Base-by-base conservation (phyloP, 2,888 invertebrate species). In the Eurytoma adleriae region DNA sequence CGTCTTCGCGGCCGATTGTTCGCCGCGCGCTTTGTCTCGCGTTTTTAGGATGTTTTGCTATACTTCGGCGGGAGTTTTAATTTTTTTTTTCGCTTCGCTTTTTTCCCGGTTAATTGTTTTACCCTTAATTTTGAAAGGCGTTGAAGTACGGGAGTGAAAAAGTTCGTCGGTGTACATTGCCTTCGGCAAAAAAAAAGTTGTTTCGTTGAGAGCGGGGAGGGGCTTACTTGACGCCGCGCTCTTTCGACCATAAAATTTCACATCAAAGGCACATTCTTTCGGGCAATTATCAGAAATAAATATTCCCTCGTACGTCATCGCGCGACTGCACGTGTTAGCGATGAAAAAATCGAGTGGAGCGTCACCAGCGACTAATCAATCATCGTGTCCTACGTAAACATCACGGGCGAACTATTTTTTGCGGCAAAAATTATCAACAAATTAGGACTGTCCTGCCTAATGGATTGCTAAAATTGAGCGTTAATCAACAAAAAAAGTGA, bases 271-370 rank as follows among this genome's bases (percentile, higher is more conserved):
- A 56, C 20, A 14, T 54, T 16, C 66, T 73, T 73, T 2, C 18
- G 12, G 24, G 13, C 40, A 73, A 73, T 73, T 73, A 56, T 66
- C 40, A 56, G 40, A 56, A 30, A 54, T 14, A 61, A 73, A 73
- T 66, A 54, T 10, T 64, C 56, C 40, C 56, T 64, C 66, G 54
- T 20, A n/a, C 64, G 52, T 40, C 56, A 40, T 30, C 20, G n/a
- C n/a, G n/a, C n/a, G n/a, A n/a, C n/a, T n/a, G n/a, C n/a, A n/a
- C n/a, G n/a, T n/a, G 18, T n/a, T 56, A 50, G 64, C 14, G 48
- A 18, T 62, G 18, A 18, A 50, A 62, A 18, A 52, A n/a, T 0
- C 13, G n/a, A 68, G 61, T 14, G 30, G 54, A 7, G 40, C 4
- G 30, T 14, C 48, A n/a, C 7, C 24, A n/a, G 3, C 18, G 56